Evolutionary conservation across 2,888 invertebrate genomes (phyloP).

Genomic region (Epistrophe eligans): DNA sequence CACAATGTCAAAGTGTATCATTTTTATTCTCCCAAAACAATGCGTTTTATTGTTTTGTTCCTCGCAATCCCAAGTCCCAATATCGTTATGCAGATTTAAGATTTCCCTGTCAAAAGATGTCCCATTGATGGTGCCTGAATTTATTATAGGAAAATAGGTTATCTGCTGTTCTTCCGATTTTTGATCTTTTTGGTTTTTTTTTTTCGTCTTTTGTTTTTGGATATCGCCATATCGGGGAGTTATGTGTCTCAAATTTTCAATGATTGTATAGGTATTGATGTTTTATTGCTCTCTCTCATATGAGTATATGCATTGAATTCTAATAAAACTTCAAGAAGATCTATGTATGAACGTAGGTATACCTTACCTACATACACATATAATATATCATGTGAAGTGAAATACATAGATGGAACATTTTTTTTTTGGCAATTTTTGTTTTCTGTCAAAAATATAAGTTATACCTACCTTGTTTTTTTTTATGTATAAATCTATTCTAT

Average conservation of each 20-base stretch:
- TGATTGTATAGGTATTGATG: slow-evolving; percentile 18
- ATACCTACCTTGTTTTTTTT: slow-evolving; percentile 6
- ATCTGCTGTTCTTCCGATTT: slow-evolving; percentile 27
- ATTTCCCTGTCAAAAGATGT: slow-evolving; percentile 59
- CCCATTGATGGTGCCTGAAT: slow-evolving; percentile 17
- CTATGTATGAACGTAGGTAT: neutral
- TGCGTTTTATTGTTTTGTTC: slow-evolving; percentile 69
- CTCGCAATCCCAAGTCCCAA: slow-evolving; percentile 49
- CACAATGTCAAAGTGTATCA: slow-evolving; percentile 44
- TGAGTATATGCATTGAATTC: slow-evolving; percentile 59
- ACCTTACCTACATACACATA: no score
- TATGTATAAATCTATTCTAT: neutral
- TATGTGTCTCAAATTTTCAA: slow-evolving; percentile 55
- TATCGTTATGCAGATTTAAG: slow-evolving; percentile 65
- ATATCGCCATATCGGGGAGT: neutral
- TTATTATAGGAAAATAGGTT: slow-evolving; percentile 53
- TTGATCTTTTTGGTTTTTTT: neutral
- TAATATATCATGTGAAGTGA: slow-evolving; percentile 22
- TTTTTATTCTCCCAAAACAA: slow-evolving; percentile 53
- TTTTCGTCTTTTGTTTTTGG: slow-evolving; percentile 14
- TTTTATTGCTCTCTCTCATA: slow-evolving; percentile 63
- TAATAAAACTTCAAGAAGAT: slow-evolving; percentile 51
- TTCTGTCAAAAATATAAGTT: slow-evolving; percentile 65
- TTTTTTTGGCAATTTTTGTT: slow-evolving; percentile 3
- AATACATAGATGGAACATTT: neutral